Evolutionary conservation across 2,113 vertebrate genomes (phyloP).

Genomic region (Patagioenas fasciata): DNA sequence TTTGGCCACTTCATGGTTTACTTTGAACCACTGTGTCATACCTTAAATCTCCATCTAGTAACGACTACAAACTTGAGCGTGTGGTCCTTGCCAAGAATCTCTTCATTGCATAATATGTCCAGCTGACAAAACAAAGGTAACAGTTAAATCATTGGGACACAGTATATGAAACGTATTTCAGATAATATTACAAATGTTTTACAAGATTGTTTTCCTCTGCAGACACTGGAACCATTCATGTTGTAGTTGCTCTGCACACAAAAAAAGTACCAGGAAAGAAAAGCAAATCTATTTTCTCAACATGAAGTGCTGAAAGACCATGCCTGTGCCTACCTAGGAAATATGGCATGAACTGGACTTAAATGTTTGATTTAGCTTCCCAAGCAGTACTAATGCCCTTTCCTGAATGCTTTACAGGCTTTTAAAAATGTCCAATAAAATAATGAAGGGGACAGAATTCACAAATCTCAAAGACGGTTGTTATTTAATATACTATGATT

Average conservation of each 20-base stretch:
- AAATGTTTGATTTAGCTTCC: background rate
- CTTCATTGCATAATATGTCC: constrained; percentile 99
- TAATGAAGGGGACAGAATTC: background rate
- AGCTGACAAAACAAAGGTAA: constrained; percentile 78
- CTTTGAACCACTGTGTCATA: constrained; percentile 32
- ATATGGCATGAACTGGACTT: background rate
- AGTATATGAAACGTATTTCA: background rate
- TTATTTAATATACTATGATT: background rate
- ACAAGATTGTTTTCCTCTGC: background rate
- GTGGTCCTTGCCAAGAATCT: constrained; percentile 98
- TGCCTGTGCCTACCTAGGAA: background rate
- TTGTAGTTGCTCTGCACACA: background rate
- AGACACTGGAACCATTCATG: background rate
- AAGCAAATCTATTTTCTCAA: background rate
- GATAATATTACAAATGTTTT: background rate
- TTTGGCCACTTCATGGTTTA: background rate
- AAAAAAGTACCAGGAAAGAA: background rate
- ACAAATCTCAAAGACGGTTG: background rate
- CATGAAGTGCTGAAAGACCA: background rate
- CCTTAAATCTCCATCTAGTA: constrained; percentile 99
- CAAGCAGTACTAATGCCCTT: background rate
- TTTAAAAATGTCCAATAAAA: background rate
- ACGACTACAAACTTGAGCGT: constrained; percentile 99
- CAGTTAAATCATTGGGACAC: background rate
- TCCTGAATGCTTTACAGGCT: background rate